Percentiles rank a stretch among this genome's conserved stretches.
phyloP scores from a whole-genome alignment of 2,113 vertebrate species.

The Recurvirostra avosetta region DNA sequence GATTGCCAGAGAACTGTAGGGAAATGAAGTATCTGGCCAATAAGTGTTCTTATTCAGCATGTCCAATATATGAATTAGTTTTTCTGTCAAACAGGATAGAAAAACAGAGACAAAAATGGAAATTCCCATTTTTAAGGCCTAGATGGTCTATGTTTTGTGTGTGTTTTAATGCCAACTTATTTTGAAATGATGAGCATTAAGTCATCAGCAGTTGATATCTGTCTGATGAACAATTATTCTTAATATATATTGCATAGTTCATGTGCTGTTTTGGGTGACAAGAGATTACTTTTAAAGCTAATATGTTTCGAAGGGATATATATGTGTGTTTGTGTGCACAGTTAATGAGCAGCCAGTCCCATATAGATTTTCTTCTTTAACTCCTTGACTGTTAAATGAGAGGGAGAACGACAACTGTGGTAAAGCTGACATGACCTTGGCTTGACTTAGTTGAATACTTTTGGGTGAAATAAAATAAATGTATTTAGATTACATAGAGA shows the following conservation, averaged over 20 bases:
- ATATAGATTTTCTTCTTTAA: neutral
- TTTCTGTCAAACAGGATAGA: neutral
- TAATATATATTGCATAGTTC: neutral
- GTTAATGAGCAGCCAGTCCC: neutral
- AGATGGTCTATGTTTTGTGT: neutral
- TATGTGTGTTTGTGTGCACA: neutral
- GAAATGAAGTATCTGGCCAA: neutral
- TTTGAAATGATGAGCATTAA: neutral
- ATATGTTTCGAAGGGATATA: neutral
- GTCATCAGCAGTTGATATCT: neutral
- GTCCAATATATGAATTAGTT: neutral
- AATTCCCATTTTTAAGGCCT: neutral
- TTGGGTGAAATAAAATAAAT: neutral
- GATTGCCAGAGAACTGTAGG: neutral
- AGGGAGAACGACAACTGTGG: neutral
- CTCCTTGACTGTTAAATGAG: neutral
- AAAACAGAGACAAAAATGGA: neutral
- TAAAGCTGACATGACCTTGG: neutral
- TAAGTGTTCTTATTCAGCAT: neutral
- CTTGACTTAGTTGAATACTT: neutral
- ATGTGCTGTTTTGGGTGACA: neutral
- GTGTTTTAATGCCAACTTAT: neutral
- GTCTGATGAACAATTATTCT: neutral
- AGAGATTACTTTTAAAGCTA: constrained; percentile 1
- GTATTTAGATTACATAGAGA: neutral